Evolutionary conservation across 2,113 vertebrate species (phyloP).

Genomic region (Chinchilla lanigera): DNA sequence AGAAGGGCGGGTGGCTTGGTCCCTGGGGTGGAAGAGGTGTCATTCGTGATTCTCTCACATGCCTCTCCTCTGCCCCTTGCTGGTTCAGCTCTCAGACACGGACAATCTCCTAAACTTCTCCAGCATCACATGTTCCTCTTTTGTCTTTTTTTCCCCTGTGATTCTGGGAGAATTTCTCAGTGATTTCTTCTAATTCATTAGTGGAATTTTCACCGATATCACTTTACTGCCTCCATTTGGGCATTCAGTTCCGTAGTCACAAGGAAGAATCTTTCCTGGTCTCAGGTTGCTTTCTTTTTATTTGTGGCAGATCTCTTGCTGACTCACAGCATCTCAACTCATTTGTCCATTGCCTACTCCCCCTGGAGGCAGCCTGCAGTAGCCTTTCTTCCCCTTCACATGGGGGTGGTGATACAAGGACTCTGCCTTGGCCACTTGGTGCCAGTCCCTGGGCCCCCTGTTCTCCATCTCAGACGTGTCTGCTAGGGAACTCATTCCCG

Average conservation of each 20-base stretch:
- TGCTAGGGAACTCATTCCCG: neutral
- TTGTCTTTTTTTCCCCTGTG: neutral
- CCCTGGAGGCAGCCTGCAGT: neutral
- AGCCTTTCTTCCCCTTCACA: neutral
- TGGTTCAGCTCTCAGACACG: neutral
- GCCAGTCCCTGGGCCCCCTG: neutral
- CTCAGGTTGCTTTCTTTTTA: neutral
- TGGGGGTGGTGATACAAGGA: no score
- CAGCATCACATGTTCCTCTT: neutral
- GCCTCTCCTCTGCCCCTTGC: neutral
- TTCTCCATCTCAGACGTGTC: neutral
- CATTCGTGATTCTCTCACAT: accelerated
- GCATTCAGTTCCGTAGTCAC: neutral
- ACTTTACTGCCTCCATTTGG: neutral
- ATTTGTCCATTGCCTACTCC: accelerated
- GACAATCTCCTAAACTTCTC: neutral
- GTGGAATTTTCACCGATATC: neutral
- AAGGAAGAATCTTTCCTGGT: neutral
- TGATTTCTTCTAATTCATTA: neutral
- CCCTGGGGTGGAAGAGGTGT: neutral
- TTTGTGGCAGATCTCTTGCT: neutral
- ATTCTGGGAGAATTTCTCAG: neutral
- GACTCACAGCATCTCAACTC: neutral
- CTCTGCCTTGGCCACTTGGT: neutral
- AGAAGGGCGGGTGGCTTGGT: neutral